A percentile compares a stretch with the other conserved stretches of the same genome.
phyloP scores from a whole-genome alignment of 2,113 vertebrate species.

The Elephantulus edwardii region DNA sequence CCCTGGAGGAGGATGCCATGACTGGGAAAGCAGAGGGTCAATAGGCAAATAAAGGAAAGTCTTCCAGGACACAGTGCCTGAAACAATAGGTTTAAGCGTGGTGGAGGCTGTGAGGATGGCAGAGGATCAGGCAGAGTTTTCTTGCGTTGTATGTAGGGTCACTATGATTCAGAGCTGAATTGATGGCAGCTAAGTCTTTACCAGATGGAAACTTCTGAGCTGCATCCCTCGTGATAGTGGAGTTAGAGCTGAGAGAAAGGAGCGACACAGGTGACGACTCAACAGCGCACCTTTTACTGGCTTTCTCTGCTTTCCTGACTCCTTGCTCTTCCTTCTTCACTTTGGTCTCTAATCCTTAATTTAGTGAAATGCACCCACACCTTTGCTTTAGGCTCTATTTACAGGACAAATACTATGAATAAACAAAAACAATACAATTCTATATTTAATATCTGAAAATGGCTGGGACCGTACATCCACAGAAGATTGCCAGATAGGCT shows the following conservation, averaged over 20 bases:
- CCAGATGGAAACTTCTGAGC: not conserved
- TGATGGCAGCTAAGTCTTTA: too few relatives aligned
- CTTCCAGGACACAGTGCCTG: too few relatives aligned
- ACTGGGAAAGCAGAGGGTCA: too few relatives aligned
- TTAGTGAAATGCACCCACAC: not conserved
- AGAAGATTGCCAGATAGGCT: not conserved
- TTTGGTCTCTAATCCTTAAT: not conserved
- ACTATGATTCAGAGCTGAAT: too few relatives aligned
- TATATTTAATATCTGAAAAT: not conserved
- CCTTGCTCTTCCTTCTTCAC: not conserved
- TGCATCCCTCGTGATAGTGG: fast-evolving
- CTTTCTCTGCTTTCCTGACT: not conserved
- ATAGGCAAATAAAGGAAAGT: too few relatives aligned
- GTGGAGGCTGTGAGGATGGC: too few relatives aligned
- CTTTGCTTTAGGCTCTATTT: not conserved
- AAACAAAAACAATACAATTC: not conserved
- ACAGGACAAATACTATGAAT: not conserved
- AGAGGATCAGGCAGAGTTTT: too few relatives aligned
- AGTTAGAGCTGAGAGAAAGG: not conserved
- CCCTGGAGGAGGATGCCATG: too few relatives aligned
- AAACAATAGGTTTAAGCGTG: too few relatives aligned
- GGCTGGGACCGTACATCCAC: not conserved
- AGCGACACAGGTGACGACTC: not conserved
- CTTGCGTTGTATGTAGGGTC: too few relatives aligned
- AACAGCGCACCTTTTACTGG: fast-evolving